These are phyloP conservation scores for Ispidina lecontei DNA, from an alignment of 2,797 vertebrate genomes.

Conservation along the genomic window DNA sequence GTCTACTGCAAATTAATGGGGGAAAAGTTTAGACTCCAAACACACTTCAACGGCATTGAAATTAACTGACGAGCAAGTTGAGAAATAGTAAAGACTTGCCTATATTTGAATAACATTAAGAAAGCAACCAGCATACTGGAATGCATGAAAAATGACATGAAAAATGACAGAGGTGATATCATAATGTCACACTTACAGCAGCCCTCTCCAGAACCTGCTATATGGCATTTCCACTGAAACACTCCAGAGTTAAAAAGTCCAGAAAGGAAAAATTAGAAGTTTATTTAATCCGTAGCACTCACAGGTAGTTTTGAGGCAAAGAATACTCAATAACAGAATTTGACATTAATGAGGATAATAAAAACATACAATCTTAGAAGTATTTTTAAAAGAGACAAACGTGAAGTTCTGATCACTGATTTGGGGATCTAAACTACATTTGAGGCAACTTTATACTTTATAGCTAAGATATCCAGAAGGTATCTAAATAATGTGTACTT, in stretches of 20 bases:
- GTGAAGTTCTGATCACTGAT: background rate
- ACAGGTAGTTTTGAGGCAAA: background rate
- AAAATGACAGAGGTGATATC: background rate
- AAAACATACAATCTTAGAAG: background rate
- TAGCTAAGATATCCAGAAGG: background rate
- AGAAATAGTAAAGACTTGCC: background rate
- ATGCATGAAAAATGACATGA: background rate
- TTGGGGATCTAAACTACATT: background rate
- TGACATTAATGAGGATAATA: background rate
- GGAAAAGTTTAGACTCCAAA: background rate
- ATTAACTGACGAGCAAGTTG: background rate
- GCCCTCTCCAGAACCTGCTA: background rate
- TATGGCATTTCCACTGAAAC: background rate
- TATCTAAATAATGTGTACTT: background rate
- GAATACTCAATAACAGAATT: background rate
- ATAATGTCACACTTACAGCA: background rate
- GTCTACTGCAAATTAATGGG: background rate
- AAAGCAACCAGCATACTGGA: background rate
- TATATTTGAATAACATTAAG: background rate
- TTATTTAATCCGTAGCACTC: background rate
- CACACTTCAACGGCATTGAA: background rate
- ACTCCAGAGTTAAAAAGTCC: background rate
- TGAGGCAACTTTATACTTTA: background rate
- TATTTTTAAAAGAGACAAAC: background rate
- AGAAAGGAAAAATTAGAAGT: background rate